phyloP scores from a whole-genome alignment of 2,888 invertebrate species.

The Eurois occulta region DNA sequence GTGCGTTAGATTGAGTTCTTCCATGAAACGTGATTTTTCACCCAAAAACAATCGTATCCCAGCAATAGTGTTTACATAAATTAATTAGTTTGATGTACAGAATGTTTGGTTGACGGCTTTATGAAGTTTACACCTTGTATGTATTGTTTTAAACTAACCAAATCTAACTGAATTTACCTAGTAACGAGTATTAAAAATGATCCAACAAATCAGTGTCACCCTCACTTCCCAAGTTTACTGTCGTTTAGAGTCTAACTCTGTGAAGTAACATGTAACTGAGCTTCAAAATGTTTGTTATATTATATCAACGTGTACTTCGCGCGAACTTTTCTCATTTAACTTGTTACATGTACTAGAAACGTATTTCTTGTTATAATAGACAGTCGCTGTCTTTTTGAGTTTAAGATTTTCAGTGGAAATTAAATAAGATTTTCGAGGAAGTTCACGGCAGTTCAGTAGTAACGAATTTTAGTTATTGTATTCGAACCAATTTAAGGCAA shows the following conservation, averaged over 20 bases:
- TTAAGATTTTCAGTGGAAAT: not conserved
- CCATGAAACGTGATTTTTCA: too few relatives aligned
- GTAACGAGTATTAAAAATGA: not conserved
- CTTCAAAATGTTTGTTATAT: conserved; percentile 48
- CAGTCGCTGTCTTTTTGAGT: conserved; percentile 23
- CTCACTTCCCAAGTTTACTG: conserved; percentile 19
- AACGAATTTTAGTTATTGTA: not conserved
- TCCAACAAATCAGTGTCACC: conserved; percentile 36
- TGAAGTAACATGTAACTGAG: conserved; percentile 22
- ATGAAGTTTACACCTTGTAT: too few relatives aligned
- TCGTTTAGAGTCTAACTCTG: conserved; percentile 16
- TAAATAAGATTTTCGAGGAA: conserved; percentile 7
- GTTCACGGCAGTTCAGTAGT: not conserved
- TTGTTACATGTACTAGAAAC: conserved; percentile 29
- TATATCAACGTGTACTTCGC: conserved; percentile 39
- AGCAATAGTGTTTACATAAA: too few relatives aligned
- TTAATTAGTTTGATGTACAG: too few relatives aligned
- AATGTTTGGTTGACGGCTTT: too few relatives aligned
- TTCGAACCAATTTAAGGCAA: not conserved
- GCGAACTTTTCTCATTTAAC: conserved; percentile 61
- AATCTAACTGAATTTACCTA: not conserved
- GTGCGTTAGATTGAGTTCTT: too few relatives aligned
- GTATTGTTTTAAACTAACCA: not conserved
- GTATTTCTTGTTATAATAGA: conserved; percentile 32
- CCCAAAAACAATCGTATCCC: too few relatives aligned